Conservation (phyloP, 2,888 invertebrate genomes). For the Malthinus seriepunctatus region DNA sequence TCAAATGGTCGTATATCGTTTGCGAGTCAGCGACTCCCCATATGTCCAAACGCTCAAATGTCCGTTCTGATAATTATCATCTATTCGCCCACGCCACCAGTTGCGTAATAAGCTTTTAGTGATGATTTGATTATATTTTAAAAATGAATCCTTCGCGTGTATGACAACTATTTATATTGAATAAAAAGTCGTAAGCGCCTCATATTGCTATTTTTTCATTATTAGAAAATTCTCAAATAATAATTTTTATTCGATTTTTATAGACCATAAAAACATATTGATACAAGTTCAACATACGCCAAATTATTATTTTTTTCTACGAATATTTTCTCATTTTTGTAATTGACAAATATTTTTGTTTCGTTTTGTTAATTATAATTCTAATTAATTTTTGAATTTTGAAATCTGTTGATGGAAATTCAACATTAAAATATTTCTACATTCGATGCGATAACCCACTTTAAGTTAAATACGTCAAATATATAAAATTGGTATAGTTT, state of each 20-base stretch:
- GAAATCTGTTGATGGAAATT: background rate
- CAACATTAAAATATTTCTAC: background rate
- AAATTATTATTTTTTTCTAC: constrained; percentile 13
- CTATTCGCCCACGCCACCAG: no score
- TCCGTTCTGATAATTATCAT: no score
- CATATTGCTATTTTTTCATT: constrained; percentile 6
- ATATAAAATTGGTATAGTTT: no score
- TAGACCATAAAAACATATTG: constrained; percentile 12
- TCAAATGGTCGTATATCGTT: no score
- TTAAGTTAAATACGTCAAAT: background rate
- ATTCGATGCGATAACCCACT: constrained; percentile 2
- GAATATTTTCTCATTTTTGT: background rate
- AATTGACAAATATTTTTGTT: constrained; percentile 7
- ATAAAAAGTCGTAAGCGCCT: constrained; percentile 1
- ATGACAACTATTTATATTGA: background rate
- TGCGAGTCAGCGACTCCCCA: no score
- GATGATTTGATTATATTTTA: no score
- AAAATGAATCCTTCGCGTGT: background rate
- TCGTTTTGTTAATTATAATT: background rate
- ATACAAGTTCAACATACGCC: constrained; percentile 15
- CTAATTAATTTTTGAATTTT: background rate
- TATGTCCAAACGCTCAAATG: no score
- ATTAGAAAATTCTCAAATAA: constrained; percentile 19
- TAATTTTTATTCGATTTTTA: constrained; percentile 21
- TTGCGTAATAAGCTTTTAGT: no score